Conservation (phyloP, 2,113 vertebrate genomes). For the cat (Felis catus) region DNA sequence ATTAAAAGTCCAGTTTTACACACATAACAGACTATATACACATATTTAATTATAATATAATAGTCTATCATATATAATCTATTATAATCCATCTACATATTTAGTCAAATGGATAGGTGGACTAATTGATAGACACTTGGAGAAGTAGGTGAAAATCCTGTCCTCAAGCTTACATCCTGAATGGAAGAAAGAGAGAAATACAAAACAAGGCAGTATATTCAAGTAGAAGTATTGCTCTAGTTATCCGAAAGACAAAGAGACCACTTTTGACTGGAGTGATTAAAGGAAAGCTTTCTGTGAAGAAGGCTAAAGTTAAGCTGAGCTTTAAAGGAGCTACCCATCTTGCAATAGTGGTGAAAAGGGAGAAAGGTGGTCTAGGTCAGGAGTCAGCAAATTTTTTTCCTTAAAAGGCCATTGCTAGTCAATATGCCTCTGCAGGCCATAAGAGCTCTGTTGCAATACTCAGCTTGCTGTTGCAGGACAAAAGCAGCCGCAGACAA, state of each 20-base stretch:
- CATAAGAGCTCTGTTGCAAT: not conserved
- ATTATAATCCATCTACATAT: not conserved
- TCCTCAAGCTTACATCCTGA: not conserved
- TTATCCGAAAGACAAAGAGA: not conserved
- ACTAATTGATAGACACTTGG: not conserved
- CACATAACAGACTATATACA: not conserved
- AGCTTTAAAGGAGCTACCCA: not conserved
- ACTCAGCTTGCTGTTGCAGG: rapidly evolving
- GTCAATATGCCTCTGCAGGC: not conserved
- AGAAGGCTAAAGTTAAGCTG: not conserved
- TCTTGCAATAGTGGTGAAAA: not conserved
- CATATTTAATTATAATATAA: not conserved
- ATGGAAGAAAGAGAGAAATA: not conserved
- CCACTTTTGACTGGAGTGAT: not conserved
- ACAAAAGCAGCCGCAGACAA: not conserved
- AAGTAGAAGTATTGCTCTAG: not conserved
- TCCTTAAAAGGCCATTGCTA: not conserved
- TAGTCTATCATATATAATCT: not conserved
- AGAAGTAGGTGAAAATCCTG: not conserved
- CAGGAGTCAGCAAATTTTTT: not conserved
- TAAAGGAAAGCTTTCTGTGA: not conserved
- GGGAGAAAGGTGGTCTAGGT: not conserved
- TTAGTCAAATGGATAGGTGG: not conserved
- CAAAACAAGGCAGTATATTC: not conserved
- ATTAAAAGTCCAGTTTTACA: not conserved